Conservation (phyloP, 2,797 vertebrate species). For the Ptychobarbus kaznakovi region DNA sequence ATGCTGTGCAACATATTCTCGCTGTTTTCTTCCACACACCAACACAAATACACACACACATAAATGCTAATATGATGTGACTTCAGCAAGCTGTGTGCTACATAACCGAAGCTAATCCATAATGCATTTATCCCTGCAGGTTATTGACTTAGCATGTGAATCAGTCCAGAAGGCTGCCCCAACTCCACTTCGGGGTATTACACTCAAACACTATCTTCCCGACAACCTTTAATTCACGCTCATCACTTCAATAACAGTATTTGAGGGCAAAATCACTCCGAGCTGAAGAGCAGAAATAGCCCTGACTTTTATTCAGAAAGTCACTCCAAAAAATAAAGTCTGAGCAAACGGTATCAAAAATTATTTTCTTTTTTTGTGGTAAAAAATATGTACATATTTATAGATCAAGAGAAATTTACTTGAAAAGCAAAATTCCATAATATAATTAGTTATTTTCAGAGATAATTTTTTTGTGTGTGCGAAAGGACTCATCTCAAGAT, state of each 20-base stretch:
- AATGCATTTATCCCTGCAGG: conserved; percentile 58
- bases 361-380: neutral
- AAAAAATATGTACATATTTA: neutral
- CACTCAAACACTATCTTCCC: conserved; percentile 43
- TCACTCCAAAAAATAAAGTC: neutral
- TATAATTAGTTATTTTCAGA: neutral
- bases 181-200: conserved; percentile 50
- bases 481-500: neutral
- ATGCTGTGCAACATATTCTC: conserved; percentile 39
- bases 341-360: neutral
- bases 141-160: conserved; percentile 62
- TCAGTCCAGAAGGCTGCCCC: conserved; percentile 39
- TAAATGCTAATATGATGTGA: conserved; percentile 41
- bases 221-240: conserved; percentile 59
- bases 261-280: conserved; percentile 45
- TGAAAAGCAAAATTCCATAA: neutral
- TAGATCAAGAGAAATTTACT: neutral
- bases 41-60: conserved; percentile 3
- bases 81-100: conserved; percentile 45
- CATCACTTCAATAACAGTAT: conserved; percentile 42
- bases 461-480: neutral
- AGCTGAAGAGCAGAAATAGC: conserved; percentile 39
- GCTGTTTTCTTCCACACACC: neutral
- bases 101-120: conserved; percentile 46
- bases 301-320: conserved; percentile 23